Evolutionary conservation across 2,888 invertebrate species (phyloP).

Genomic region (Sthenelais limicola): DNA sequence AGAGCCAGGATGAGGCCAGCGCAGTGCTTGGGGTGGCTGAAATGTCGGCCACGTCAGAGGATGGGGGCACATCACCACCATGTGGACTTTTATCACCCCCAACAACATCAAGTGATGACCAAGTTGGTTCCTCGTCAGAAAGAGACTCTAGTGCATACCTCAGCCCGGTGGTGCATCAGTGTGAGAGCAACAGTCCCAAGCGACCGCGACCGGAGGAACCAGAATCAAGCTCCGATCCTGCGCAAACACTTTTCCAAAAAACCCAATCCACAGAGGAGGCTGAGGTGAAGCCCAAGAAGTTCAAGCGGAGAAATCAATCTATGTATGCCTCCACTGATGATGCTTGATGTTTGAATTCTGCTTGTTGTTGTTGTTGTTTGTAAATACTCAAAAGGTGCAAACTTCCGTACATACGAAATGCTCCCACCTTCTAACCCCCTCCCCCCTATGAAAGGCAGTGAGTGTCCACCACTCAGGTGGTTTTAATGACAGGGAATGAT

Average conservation of each 20-base stretch:
- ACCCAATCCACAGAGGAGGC: not conserved
- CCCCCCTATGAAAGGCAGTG: too few relatives aligned
- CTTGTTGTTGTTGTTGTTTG: too few relatives aligned
- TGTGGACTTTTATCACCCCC: not conserved
- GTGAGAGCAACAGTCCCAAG: not conserved
- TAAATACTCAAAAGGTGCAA: too few relatives aligned
- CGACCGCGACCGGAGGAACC: slow-evolving; percentile 22
- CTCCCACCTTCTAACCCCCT: too few relatives aligned
- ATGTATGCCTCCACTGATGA: slow-evolving; percentile 64
- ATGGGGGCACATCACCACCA: slow-evolving; percentile 9
- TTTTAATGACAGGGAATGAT: too few relatives aligned
- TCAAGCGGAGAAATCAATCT: slow-evolving; percentile 73
- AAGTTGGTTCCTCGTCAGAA: slow-evolving; percentile 2
- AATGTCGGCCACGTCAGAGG: not conserved
- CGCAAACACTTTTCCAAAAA: slow-evolving; percentile 1
- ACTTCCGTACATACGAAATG: too few relatives aligned
- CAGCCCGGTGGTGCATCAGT: not conserved
- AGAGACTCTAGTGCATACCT: not conserved
- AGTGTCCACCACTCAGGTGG: too few relatives aligned
- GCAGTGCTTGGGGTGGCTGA: not conserved
- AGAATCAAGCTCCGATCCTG: slow-evolving; percentile 38
- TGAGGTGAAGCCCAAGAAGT: slow-evolving; percentile 64
- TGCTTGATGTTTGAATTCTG: too few relatives aligned
- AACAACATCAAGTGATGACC: not conserved
- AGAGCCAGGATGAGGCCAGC: not conserved